Evolutionary conservation across 1,140 invertebrate species (phyloP), one percentile per base, ranked within the genome.

Genomic region (Drosophila pseudoananassae): DNA sequence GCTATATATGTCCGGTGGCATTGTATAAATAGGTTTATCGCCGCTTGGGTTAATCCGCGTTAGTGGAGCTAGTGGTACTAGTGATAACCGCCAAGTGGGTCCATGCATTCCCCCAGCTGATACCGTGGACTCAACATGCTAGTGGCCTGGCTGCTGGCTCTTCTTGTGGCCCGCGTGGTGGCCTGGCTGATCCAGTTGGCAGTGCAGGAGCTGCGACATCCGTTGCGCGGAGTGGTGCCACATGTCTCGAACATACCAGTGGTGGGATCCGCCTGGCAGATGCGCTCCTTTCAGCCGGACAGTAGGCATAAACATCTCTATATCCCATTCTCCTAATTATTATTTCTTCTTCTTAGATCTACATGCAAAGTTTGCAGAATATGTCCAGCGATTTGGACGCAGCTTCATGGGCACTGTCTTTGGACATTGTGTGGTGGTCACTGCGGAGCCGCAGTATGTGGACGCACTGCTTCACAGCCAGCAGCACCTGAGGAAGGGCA

Each of bases 381-480:
- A 78, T 57, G 68, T 87, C 12, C 4, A 46, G 46, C 81, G 72
- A 2, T 90, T 69, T 43, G 14, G 92, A 92, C 65, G 93, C 93
- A 43, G 96, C 94, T 95, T 93, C 95, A 36, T 93, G 93, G 47
- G 93, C 91, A 43, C 94, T 93, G 54, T 92, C 94, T 29, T 88
- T 94, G 17, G 94, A 0, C 9, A 56, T 9, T 58, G 84, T 6
- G 52, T 87, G 10, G 40, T 91, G 14, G 56, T 91, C 7, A 88
- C 88, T 47, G 90, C 52, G n/a, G 93, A 96, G 25, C 78, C 74
- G 0, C 46, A 61, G 1, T 51, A 76, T 29, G 71, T 91, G 3
- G 88, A 91, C 12, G 70, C 58, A 2, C 14, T 91, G 52, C 60
- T 91, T 1, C 46, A 73, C 5, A 88, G 79, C 40, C 78, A 78